Evolutionary conservation across 2,888 invertebrate genomes (phyloP).

Genomic region (Troides helena): DNA sequence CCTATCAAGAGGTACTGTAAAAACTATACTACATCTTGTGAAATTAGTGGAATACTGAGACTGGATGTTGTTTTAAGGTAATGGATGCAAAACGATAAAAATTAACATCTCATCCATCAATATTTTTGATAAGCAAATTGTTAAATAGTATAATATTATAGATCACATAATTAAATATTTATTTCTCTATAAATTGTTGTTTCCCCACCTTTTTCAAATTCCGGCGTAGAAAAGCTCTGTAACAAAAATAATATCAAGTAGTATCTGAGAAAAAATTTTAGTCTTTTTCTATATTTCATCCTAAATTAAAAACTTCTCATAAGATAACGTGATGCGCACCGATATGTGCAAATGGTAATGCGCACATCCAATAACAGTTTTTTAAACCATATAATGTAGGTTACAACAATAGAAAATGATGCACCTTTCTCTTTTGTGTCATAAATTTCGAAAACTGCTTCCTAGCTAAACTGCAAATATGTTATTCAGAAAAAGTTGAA

Average conservation of each 20-base stretch:
- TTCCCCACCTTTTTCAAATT: not conserved
- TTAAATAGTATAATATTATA: too few relatives aligned
- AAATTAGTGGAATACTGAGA: too few relatives aligned
- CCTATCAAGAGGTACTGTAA: too few relatives aligned
- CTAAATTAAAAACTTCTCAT: not conserved
- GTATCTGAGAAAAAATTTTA: not conserved
- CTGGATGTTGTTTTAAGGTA: too few relatives aligned
- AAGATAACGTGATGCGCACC: not conserved
- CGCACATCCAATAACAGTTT: not conserved
- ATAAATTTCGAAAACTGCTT: conserved; percentile 11
- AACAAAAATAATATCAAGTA: not conserved
- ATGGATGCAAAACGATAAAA: too few relatives aligned
- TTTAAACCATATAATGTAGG: conserved; percentile 31
- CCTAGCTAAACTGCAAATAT: not conserved
- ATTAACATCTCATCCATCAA: too few relatives aligned
- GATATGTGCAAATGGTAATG: not conserved
- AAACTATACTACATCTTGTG: too few relatives aligned
- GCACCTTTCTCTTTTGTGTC: conserved; percentile 38
- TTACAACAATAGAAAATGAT: conserved; percentile 35
- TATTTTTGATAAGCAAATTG: too few relatives aligned
- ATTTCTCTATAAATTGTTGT: too few relatives aligned
- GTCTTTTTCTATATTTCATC: not conserved
- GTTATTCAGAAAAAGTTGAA: conserved; percentile 9
- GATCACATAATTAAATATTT: too few relatives aligned
- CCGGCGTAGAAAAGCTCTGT: not conserved